Evolutionary conservation across 2,797 vertebrate genomes (phyloP), one percentile per base, ranked within the genome.

Genomic region (Etheostoma nigrum): DNA sequence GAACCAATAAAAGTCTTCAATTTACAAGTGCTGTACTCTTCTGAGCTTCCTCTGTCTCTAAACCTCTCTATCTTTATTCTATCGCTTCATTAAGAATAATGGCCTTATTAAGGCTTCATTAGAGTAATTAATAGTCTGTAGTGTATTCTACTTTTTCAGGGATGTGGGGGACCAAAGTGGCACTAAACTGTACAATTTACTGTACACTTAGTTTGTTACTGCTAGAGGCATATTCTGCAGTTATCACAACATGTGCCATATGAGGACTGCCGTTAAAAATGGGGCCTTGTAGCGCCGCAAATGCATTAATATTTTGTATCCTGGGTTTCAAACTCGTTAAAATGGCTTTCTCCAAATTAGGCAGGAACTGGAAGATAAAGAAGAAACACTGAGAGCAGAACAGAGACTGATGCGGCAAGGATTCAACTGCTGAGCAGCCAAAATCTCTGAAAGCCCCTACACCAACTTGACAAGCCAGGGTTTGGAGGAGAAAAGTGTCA

Each of bases 121-220:
- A 54, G 25, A 63, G 52, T 57, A n/a, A 44, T 44, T 74, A 40
- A 72, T 67, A 47, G 21, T 49, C 14, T 21, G 4, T 42, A 44
- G 14, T 44, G 74, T 74, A n/a, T 9, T 59, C 19, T 60, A 66
- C 18, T 12, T 69, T 47, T 63, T 14, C 1, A 1, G 18, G 36
- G 3, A 58, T 64, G 14, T 21, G 8, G 8, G 16, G 45, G 33
- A 66, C 33, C 48, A 72, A 27, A 15, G 27, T 40, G 30, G 62
- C 23, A 68, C 62, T 72, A 59, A 78, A 65, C 16, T 52, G 72
- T 67, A 16, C 13, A 44, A 59, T 75, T 78, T 30, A 83, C 13
- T 36, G 54, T 59, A 62, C 6, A 27, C 23, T 53, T 12, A 45
- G 54, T 58, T 59, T 68, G 23, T 48, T 45, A 59, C 16, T 47